A percentile compares a stretch with the other conserved stretches of the same genome.
phyloP scores from a whole-genome alignment of 2,888 invertebrate species.

The Xanthorhoe spadicearia region DNA sequence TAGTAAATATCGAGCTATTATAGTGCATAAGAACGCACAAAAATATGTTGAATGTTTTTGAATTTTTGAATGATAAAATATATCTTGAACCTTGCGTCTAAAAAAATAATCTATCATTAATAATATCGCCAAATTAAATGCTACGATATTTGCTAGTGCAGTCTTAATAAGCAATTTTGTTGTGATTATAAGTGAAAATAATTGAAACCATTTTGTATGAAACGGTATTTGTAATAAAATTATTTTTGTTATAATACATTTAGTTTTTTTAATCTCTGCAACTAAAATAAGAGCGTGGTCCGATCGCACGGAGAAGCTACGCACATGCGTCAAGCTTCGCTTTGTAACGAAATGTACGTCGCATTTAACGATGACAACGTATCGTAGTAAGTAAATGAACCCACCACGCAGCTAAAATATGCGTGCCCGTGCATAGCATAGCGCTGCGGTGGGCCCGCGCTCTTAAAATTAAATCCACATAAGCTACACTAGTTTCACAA shows the following conservation, averaged over 20 bases:
- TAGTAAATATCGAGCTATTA: constrained; percentile 34
- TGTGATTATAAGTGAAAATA: constrained; percentile 67
- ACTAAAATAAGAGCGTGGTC: too few relatives aligned
- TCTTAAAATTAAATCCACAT: too few relatives aligned
- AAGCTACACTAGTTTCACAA: too few relatives aligned
- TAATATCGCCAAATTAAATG: constrained; percentile 13
- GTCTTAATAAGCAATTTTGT: constrained; percentile 53
- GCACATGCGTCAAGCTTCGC: too few relatives aligned
- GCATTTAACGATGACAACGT: too few relatives aligned
- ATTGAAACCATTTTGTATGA: constrained; percentile 65
- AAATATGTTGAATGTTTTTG: not conserved
- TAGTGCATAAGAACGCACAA: constrained; percentile 1
- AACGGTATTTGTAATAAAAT: constrained; percentile 66
- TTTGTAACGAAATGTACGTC: too few relatives aligned
- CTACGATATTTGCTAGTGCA: constrained; percentile 52
- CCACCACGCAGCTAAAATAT: too few relatives aligned
- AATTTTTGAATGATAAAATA: constrained; percentile 14
- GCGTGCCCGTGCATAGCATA: too few relatives aligned
- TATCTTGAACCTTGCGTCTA: not conserved
- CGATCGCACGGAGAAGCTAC: too few relatives aligned
- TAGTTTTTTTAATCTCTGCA: not conserved
- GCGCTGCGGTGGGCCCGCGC: too few relatives aligned
- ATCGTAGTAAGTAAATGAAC: too few relatives aligned
- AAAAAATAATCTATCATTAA: constrained; percentile 13
- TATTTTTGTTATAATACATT: constrained; percentile 60